These are phyloP conservation scores for Lycaena phlaeas DNA, from an alignment of 2,888 invertebrate genomes.

Conservation along the genomic window DNA sequence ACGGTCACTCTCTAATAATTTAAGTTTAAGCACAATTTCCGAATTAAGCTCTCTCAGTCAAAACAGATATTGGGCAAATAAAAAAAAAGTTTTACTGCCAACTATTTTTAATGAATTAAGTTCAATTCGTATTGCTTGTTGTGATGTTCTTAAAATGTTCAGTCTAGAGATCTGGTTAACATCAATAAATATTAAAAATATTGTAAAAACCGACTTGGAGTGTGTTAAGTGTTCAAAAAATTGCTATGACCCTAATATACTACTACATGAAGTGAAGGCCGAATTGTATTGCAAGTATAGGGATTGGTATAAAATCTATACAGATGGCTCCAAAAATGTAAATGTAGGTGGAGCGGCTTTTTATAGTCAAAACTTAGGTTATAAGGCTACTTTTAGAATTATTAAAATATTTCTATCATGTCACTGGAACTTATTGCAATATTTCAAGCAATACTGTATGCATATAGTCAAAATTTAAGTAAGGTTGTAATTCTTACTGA, in stretches of 20 bases:
- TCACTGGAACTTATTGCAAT: constrained; percentile 12
- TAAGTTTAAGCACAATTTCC: background rate
- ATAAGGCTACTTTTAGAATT: constrained; percentile 10
- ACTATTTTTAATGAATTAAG: background rate
- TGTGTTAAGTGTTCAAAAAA: background rate
- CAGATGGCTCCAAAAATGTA: constrained; percentile 3
- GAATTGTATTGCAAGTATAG: constrained; percentile 1
- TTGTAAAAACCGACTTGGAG: background rate
- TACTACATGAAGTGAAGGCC: background rate
- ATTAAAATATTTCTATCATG: constrained; percentile 9
- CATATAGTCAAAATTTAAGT: background rate
- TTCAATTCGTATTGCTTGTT: background rate
- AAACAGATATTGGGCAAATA: background rate
- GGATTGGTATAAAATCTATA: constrained; percentile 2
- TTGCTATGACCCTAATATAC: background rate
- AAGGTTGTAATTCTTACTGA: background rate
- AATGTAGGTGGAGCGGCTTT: background rate
- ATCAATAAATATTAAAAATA: background rate
- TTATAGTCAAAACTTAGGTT: background rate
- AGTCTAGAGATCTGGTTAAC: background rate
- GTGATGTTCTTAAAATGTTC: background rate
- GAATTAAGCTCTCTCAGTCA: background rate
- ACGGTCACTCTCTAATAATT: constrained; percentile 1
- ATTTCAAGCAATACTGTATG: constrained; percentile 7
- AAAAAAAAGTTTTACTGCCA: background rate